A percentile compares a stretch with the other conserved stretches of the same genome.
Evolutionary conservation across 2,113 vertebrate genomes (phyloP).

Genomic region (Platichthys flesus): DNA sequence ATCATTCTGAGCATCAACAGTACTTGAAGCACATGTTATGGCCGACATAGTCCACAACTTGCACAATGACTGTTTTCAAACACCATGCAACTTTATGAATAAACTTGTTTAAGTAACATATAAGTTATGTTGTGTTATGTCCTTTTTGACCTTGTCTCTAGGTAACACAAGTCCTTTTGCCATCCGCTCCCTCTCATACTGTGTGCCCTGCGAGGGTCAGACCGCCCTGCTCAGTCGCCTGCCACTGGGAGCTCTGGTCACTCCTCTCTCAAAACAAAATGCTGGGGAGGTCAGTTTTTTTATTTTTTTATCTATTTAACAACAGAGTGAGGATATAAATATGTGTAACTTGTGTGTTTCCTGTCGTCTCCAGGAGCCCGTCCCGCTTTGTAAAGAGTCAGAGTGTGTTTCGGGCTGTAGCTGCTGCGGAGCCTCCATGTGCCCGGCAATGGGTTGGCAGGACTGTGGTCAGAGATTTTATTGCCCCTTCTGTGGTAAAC

Average conservation of each 20-base stretch:
- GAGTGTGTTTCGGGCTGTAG: slow-evolving; percentile 74
- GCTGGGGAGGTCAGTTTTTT: slow-evolving; percentile 65
- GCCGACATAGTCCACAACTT: no score
- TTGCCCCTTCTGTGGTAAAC: slow-evolving; percentile 84
- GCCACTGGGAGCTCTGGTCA: slow-evolving; percentile 80
- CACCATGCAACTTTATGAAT: not conserved
- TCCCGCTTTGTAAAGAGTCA: slow-evolving; percentile 64
- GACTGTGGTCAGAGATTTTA: slow-evolving; percentile 84
- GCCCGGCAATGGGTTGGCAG: slow-evolving; percentile 82
- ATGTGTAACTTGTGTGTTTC: not conserved
- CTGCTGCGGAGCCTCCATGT: slow-evolving; percentile 81
- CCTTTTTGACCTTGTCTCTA: slow-evolving; percentile 29
- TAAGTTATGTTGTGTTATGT: not conserved
- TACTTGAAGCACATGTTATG: not conserved
- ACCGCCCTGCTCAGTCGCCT: slow-evolving; percentile 75
- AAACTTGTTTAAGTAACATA: no score
- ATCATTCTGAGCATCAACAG: not conserved
- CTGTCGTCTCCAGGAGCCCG: slow-evolving; percentile 39
- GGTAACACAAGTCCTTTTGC: slow-evolving; percentile 78
- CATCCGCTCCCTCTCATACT: slow-evolving; percentile 79
- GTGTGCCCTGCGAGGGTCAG: slow-evolving; percentile 78
- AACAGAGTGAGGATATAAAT: not conserved
- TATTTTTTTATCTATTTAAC: not conserved
- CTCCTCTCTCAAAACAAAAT: slow-evolving; percentile 66
- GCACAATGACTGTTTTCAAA: not conserved